A percentile compares a stretch with the other conserved stretches of the same genome.
phyloP scores from a whole-genome alignment of 2,113 vertebrate species.

The Thryonomys swinderianus region DNA sequence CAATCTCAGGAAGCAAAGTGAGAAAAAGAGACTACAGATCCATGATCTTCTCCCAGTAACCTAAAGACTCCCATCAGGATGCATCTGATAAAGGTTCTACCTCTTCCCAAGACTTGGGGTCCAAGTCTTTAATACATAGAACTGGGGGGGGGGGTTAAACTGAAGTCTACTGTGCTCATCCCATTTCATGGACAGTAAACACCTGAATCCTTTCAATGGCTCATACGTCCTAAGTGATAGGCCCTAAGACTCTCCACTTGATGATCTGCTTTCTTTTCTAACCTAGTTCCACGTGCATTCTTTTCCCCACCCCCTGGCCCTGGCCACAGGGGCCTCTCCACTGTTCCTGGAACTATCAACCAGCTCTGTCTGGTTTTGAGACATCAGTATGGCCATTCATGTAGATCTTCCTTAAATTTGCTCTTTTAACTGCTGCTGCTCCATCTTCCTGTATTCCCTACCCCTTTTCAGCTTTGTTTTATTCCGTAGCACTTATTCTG shows the following conservation, averaged over 20 bases:
- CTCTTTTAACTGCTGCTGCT: neutral
- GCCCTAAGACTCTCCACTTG: neutral
- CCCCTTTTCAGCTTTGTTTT: neutral
- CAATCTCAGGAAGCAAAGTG: neutral
- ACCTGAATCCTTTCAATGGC: neutral
- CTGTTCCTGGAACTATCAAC: neutral
- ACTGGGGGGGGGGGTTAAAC: neutral
- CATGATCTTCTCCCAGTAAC: fast-evolving
- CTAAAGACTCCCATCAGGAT: neutral
- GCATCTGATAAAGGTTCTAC: neutral
- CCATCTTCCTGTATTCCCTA: too few relatives aligned
- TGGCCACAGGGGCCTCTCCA: neutral
- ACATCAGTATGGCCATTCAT: too few relatives aligned
- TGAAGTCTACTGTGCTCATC: too few relatives aligned
- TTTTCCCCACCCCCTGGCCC: neutral
- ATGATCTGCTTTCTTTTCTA: neutral
- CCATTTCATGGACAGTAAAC: neutral
- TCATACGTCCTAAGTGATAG: too few relatives aligned
- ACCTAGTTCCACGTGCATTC: neutral
- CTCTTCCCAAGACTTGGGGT: neutral
- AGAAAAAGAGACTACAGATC: neutral
- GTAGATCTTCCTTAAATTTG: neutral
- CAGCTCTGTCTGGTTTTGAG: neutral
- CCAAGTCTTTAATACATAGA: neutral
- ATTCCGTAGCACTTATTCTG: neutral